Evolutionary conservation across 2,888 invertebrate genomes (phyloP).

Genomic region (Crematogaster levior): DNA sequence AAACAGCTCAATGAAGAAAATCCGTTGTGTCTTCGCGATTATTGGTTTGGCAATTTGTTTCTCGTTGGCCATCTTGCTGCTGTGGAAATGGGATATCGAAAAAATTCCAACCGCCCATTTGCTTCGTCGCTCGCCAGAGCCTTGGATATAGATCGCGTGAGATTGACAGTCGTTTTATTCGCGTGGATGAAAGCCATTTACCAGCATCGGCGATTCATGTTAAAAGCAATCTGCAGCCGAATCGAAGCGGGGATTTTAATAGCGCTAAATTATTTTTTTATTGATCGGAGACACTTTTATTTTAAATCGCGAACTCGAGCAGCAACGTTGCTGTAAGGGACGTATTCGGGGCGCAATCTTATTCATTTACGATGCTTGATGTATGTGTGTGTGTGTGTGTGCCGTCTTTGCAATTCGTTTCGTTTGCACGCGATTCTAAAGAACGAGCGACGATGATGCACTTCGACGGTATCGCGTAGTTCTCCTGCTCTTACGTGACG

Average conservation of each 20-base stretch:
- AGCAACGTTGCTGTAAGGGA: background rate
- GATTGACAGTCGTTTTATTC: constrained; percentile 68
- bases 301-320: background rate
- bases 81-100: constrained; percentile 46
- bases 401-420: constrained; percentile 18
- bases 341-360: background rate
- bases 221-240: constrained; percentile 62
- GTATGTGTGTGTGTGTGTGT: background rate
- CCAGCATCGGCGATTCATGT: constrained; percentile 58
- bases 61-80: constrained; percentile 52
- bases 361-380: constrained; percentile 5
- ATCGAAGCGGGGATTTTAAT: constrained; percentile 60
- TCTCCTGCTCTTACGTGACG: constrained; percentile 62
- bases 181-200: constrained; percentile 63
- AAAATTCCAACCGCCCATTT: constrained; percentile 55
- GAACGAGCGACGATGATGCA: constrained; percentile 48
- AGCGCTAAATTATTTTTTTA: constrained; percentile 54
- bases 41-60: constrained; percentile 51
- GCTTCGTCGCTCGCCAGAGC: constrained; percentile 30
- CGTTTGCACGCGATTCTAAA: constrained; percentile 52
- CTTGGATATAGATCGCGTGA: constrained; percentile 63
- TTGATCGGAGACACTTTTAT: constrained; percentile 44
- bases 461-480: constrained; percentile 54
- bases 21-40: constrained; percentile 28
- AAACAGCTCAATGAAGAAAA: constrained; percentile 17